Evolutionary conservation across 92 coral and sea anemone species (phyloP).

Genomic region (Parazoanthus atlanticus): DNA sequence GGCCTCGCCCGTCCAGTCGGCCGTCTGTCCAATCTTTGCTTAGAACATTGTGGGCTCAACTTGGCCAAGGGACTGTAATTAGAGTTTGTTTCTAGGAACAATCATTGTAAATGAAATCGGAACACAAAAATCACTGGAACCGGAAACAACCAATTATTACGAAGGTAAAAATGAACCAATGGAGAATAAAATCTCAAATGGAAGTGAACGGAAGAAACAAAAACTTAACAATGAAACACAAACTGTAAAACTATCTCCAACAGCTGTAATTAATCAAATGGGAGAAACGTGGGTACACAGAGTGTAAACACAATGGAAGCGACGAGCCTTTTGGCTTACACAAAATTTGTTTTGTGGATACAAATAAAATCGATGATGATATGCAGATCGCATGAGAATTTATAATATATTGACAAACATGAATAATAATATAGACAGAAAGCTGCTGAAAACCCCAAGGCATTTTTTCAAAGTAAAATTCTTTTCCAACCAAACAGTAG

Average conservation of each 20-base stretch:
- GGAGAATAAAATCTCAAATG: neutral
- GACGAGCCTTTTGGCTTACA: neutral
- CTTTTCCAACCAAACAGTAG: neutral
- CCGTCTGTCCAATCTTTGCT: conserved; percentile 47
- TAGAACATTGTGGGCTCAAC: conserved; percentile 39
- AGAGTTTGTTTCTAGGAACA: conserved; percentile 25
- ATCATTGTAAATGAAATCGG: neutral
- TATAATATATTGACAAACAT: neutral
- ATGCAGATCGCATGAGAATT: neutral
- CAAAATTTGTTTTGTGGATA: neutral
- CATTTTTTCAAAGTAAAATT: too few relatives aligned
- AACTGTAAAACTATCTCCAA: neutral
- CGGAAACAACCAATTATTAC: too few relatives aligned
- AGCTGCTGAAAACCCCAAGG: too few relatives aligned
- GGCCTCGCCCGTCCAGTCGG: conserved; percentile 53
- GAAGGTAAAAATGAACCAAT: neutral
- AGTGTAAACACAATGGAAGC: neutral
- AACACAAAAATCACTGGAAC: neutral
- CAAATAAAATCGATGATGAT: neutral
- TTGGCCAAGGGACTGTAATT: conserved; percentile 50
- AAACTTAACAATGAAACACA: neutral
- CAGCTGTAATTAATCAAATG: neutral
- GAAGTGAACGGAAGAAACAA: neutral
- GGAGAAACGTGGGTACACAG: neutral
- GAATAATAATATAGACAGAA: too few relatives aligned